Percentiles rank a stretch among this genome's conserved stretches.
These are phyloP conservation scores for Palaemon carinicauda DNA, from an alignment of 1,140 invertebrate genomes.

Conservation along the genomic window DNA sequence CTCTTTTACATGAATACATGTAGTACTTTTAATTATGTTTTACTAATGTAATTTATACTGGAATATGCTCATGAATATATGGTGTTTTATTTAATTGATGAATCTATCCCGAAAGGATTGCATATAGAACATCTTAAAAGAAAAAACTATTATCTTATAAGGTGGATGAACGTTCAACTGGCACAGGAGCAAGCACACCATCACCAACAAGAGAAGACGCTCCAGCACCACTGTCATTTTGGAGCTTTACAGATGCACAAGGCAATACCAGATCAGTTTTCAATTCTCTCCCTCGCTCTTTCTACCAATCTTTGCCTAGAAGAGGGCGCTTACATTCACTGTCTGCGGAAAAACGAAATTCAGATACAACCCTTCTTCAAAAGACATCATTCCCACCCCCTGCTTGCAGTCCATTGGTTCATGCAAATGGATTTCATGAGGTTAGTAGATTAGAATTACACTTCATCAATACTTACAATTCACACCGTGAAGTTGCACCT, in stretches of 20 bases:
- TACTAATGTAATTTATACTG: too few species aligned
- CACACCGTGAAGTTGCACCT: background rate
- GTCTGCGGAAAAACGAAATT: conserved; percentile 55
- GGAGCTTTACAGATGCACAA: conserved; percentile 59
- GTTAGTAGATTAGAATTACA: background rate
- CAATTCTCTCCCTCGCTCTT: conserved; percentile 58
- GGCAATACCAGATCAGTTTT: conserved; percentile 57
- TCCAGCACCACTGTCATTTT: conserved; percentile 52
- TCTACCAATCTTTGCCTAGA: conserved; percentile 58
- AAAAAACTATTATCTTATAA: too few species aligned
- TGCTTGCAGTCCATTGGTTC: conserved; percentile 52
- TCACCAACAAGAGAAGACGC: conserved; percentile 53
- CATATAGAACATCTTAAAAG: too few species aligned
- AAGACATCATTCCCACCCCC: conserved; percentile 59
- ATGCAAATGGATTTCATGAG: conserved; percentile 59
- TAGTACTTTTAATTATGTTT: too few species aligned
- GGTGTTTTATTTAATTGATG: too few species aligned
- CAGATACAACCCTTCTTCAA: conserved; percentile 50
- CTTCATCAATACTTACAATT: background rate
- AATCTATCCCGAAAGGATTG: too few species aligned
- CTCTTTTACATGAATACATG: too few species aligned
- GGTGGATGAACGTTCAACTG: conserved; percentile 54
- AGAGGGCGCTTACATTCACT: conserved; percentile 54
- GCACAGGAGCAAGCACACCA: conserved; percentile 46
- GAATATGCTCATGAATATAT: too few species aligned